These are phyloP conservation scores for Linurgus olivaceus DNA, from an alignment of 2,797 vertebrate genomes.

Conservation along the genomic window DNA sequence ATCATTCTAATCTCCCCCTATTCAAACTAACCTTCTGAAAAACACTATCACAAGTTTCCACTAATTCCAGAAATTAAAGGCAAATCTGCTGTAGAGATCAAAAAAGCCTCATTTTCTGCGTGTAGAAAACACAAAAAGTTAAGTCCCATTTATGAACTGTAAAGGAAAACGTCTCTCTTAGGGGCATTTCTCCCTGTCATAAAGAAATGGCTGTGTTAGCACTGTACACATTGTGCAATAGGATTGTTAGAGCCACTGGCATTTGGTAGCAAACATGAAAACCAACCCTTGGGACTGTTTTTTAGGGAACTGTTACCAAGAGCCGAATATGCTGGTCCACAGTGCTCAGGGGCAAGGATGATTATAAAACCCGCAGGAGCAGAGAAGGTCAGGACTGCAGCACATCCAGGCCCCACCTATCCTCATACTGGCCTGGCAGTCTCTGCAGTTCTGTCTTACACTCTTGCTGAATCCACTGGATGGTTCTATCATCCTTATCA, in stretches of 20 bases:
- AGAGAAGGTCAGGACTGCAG: not conserved
- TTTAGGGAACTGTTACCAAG: not conserved
- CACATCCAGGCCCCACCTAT: not conserved
- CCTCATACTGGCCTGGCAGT: not conserved
- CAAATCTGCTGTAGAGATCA: conserved; percentile 13
- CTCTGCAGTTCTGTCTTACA: not conserved
- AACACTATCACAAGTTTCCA: not conserved
- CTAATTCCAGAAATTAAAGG: conserved; percentile 24
- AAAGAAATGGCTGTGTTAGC: not conserved
- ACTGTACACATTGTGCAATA: not conserved
- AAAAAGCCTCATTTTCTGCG: not conserved
- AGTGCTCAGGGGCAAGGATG: not conserved
- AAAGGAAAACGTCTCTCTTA: conserved; percentile 1
- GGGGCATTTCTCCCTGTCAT: not conserved
- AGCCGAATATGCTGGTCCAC: not conserved
- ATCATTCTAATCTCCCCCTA: not conserved
- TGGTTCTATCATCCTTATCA: not conserved
- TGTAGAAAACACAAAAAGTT: not conserved
- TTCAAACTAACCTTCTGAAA: conserved; percentile 10
- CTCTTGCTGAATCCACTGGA: not conserved
- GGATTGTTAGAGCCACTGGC: not conserved
- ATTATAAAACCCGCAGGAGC: not conserved
- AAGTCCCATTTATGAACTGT: not conserved
- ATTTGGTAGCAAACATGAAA: not conserved
- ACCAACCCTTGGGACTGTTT: not conserved